Percentiles rank a stretch among this genome's conserved stretches.
phyloP scores from a whole-genome alignment of 2,888 invertebrate species.

The Lumbricus terrestris region DNA sequence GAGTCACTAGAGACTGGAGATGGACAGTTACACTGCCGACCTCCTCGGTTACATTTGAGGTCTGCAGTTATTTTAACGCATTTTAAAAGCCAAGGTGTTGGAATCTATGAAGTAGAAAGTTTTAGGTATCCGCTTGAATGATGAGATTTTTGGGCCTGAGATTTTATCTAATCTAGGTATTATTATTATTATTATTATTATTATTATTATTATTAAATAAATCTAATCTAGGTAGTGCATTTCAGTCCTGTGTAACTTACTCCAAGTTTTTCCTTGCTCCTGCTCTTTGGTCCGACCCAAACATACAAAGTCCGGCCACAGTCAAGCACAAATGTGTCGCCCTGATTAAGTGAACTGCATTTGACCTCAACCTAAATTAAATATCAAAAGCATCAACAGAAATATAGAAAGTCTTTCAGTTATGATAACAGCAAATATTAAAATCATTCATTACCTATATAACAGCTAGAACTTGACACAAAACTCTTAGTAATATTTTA shows the following conservation, averaged over 20 bases:
- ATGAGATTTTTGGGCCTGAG: no score
- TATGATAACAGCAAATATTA: background rate
- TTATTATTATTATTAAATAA: no score
- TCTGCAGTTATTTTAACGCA: no score
- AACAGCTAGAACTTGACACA: background rate
- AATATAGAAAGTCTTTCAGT: background rate
- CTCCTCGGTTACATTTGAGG: no score
- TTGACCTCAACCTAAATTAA: slow-evolving; percentile 57
- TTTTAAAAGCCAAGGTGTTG: no score
- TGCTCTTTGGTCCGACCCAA: slow-evolving; percentile 75
- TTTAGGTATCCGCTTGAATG: no score
- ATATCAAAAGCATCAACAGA: background rate
- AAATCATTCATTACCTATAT: background rate
- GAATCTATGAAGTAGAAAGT: no score
- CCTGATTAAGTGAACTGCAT: slow-evolving; percentile 82
- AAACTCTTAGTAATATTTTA: background rate
- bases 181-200: no score
- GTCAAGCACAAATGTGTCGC: slow-evolving; percentile 86
- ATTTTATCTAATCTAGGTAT: no score
- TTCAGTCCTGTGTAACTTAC: slow-evolving; percentile 60
- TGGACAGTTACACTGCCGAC: no score
- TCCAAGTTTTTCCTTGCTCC: slow-evolving; percentile 77
- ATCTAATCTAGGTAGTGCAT: background rate
- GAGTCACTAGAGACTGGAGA: no score
- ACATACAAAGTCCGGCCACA: slow-evolving; percentile 74